phyloP scores from a whole-genome alignment of 2,113 vertebrate genomes.

The Chionodraco myersi region DNA sequence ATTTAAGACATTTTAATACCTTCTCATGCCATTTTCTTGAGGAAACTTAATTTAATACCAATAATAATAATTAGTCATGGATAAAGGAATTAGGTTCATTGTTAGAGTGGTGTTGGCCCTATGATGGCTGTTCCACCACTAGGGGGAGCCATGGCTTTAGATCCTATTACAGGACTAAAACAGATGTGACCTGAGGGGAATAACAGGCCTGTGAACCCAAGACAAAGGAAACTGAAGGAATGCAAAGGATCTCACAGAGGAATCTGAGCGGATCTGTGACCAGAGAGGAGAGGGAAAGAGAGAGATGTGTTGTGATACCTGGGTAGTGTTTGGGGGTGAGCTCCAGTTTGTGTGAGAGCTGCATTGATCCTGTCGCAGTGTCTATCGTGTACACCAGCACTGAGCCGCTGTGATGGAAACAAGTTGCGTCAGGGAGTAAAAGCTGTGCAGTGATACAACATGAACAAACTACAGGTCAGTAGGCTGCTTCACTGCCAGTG shows the following conservation, averaged over 20 bases:
- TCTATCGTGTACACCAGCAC: slow-evolving; percentile 97
- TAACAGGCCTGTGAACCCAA: slow-evolving; percentile 14
- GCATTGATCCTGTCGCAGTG: slow-evolving; percentile 94
- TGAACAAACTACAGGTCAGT: not conserved
- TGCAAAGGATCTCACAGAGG: slow-evolving; percentile 5
- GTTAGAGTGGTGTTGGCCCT: not conserved
- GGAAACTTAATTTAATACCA: not conserved
- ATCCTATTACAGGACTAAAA: not conserved
- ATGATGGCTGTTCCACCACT: slow-evolving; percentile 22
- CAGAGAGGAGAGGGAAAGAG: no score
- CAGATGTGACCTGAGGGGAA: slow-evolving; percentile 21
- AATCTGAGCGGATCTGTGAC: not conserved
- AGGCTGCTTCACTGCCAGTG: not conserved
- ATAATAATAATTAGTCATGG: not conserved
- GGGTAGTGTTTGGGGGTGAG: slow-evolving; percentile 98
- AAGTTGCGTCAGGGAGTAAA: not conserved
- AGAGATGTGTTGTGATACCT: slow-evolving; percentile 80
- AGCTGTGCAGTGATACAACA: not conserved
- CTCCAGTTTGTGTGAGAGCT: slow-evolving; percentile 96
- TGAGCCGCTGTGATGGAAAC: slow-evolving; percentile 87
- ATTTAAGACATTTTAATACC: not conserved
- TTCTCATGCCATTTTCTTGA: not conserved
- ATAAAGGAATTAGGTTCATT: not conserved
- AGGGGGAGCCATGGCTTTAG: slow-evolving; percentile 53
- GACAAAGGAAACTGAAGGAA: slow-evolving; percentile 23